phyloP scores from a whole-genome alignment of 2,797 vertebrate genomes.

The Sebastolobus alascanus region DNA sequence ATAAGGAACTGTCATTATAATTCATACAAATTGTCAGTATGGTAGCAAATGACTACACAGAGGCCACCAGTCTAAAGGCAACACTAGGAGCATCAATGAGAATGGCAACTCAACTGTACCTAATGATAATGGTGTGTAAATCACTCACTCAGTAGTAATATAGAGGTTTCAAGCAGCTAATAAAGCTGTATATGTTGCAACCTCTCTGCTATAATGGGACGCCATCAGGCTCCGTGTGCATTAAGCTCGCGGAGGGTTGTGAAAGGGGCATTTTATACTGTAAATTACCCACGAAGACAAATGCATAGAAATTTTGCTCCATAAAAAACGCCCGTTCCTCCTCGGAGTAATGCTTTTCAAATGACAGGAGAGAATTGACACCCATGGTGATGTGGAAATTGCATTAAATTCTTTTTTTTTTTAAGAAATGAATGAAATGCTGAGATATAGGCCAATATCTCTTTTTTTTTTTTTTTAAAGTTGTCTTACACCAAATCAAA shows the following conservation, averaged over 20 bases:
- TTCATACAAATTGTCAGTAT: not conserved
- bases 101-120: constrained; percentile 15
- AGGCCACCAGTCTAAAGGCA: not conserved
- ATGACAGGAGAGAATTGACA: constrained; percentile 9
- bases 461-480: too few species aligned
- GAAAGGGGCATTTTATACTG: constrained; percentile 33
- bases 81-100: not conserved
- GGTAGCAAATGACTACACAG: not conserved
- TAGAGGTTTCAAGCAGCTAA: not conserved
- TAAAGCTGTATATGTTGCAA: not conserved
- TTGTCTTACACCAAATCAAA: too few species aligned
- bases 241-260: constrained; percentile 20
- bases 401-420: too few species aligned
- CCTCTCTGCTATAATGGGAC: constrained; percentile 33
- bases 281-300: constrained; percentile 49
- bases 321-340: constrained; percentile 1
- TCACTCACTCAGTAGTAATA: not conserved
- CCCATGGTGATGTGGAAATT: not conserved
- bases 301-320: constrained; percentile 30
- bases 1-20: not conserved
- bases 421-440: too few species aligned
- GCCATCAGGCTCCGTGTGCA: constrained; percentile 8
- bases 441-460: too few species aligned
- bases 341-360: constrained; percentile 39
- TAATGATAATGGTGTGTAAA: constrained; percentile 32